Evolutionary conservation across 2,888 invertebrate genomes (phyloP).

Genomic region (Linnaemya tessellans): DNA sequence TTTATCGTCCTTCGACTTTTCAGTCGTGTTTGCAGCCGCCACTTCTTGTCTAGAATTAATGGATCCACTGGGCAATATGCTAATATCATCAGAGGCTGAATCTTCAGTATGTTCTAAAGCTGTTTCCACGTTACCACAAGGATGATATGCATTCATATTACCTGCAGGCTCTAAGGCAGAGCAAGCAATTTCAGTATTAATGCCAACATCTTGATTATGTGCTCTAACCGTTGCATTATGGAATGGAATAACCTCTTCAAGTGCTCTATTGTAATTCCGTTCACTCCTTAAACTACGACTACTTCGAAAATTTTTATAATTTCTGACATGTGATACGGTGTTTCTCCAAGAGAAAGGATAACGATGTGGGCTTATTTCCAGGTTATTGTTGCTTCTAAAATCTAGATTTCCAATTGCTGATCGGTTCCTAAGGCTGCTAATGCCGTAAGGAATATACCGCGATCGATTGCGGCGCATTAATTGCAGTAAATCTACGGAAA

Average conservation of each 20-base stretch:
- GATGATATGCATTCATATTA: background rate
- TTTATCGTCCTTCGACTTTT: background rate
- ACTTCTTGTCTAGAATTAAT: background rate
- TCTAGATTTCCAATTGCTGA: background rate
- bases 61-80: background rate
- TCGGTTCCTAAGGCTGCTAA: background rate
- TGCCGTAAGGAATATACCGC: slow-evolving; percentile 41
- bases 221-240: background rate
- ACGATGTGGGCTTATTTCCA: background rate
- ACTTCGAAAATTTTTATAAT: background rate
- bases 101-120: background rate
- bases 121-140: background rate
- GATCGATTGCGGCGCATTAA: slow-evolving; percentile 33
- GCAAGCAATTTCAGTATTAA: slow-evolving; percentile 16
- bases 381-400: background rate
- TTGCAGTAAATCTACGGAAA: slow-evolving; percentile 51
- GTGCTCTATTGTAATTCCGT: background rate
- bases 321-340: background rate
- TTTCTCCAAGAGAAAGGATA: background rate
- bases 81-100: background rate
- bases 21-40: background rate
- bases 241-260: background rate
- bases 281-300: background rate
- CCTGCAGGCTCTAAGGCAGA: background rate
- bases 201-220: background rate